Base-by-base conservation (phyloP, 2,797 vertebrate species). In the Alcedo atthis region DNA sequence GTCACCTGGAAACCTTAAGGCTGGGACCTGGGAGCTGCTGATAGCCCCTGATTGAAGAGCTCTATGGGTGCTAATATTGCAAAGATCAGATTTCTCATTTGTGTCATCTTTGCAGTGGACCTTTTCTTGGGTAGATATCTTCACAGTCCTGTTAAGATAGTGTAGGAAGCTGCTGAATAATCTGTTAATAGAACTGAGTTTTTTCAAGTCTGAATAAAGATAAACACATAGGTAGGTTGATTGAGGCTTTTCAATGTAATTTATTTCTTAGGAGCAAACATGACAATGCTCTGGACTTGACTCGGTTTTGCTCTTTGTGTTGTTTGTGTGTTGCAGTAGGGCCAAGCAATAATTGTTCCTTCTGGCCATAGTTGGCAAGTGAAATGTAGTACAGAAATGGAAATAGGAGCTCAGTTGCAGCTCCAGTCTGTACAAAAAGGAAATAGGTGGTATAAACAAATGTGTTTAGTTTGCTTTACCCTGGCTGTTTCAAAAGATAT, bases 11-110 rank as follows among this genome's bases (percentile, higher is more conserved):
- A 61, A 16, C 53, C 45, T 46, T 15, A 19, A 26, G 57, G 64
- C 26, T 92, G 68, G 57, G 19, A 80, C 45, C 64, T 93, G 92
- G 6, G 54, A 85, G 80, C 48, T 92, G 85, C 91, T 87, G 91
- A 81, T 80, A 91, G 73, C 64, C 79, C 26, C 9, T 4, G 30
- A 6, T 8, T n/a, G 73, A 0, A 0, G 32, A 55, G 85, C 76
- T 71, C 32, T 0, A 0, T 2, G 33, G 42, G 20, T 79, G 76
- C 46, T 57, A 3, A 24, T 7, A 3, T 32, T 85, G 61, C 67
- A 33, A 35, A 46, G 42, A 90, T 66, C 58, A 71, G 64, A 42
- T 82, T 77, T 21, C 37, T 82, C 18, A 28, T 51, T 8, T 64
- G 61, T 49, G 33, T 18, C 68, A 58, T 40, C 3, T 51, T 69